These are phyloP conservation scores for Rhyacophila brunnea DNA, from an alignment of 1,140 invertebrate species.

Conservation along the genomic window DNA sequence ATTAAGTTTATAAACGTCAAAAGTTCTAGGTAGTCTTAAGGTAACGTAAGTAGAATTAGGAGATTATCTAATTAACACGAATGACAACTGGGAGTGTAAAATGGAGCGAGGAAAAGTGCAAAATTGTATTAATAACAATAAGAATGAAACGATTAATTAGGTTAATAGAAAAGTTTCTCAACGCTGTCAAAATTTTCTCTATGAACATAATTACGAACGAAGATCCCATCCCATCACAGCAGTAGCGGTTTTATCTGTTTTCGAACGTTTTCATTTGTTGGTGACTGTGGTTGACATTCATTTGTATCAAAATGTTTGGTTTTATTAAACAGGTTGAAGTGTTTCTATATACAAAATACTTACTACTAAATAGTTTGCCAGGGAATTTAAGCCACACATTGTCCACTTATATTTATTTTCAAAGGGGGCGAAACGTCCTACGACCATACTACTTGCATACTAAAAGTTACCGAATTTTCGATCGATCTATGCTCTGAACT, in stretches of 20 bases:
- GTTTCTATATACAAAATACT: too few relatives aligned
- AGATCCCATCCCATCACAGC: neutral
- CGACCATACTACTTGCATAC: too few relatives aligned
- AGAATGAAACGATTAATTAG: constrained; percentile 18
- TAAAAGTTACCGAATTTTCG: too few relatives aligned
- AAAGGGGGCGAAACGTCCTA: too few relatives aligned
- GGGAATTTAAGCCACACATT: too few relatives aligned
- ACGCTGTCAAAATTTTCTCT: constrained; percentile 16
- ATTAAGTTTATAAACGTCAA: constrained; percentile 35
- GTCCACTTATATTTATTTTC: too few relatives aligned
- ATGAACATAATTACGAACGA: neutral
- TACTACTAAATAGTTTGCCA: too few relatives aligned
- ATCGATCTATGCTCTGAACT: too few relatives aligned
- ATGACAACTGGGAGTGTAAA: constrained; percentile 23
- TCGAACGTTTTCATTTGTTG: neutral
- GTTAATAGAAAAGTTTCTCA: constrained; percentile 4
- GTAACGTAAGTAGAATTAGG: constrained; percentile 25
- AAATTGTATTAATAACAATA: constrained; percentile 34
- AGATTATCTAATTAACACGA: constrained; percentile 26
- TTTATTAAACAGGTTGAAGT: too few relatives aligned
- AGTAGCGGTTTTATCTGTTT: neutral
- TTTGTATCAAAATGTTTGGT: too few relatives aligned
- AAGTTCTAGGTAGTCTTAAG: constrained; percentile 31
- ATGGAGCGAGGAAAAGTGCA: constrained; percentile 34
- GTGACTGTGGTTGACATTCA: too few relatives aligned